phyloP scores from a whole-genome alignment of 2,797 vertebrate genomes.

The Enteromius radiatus region DNA sequence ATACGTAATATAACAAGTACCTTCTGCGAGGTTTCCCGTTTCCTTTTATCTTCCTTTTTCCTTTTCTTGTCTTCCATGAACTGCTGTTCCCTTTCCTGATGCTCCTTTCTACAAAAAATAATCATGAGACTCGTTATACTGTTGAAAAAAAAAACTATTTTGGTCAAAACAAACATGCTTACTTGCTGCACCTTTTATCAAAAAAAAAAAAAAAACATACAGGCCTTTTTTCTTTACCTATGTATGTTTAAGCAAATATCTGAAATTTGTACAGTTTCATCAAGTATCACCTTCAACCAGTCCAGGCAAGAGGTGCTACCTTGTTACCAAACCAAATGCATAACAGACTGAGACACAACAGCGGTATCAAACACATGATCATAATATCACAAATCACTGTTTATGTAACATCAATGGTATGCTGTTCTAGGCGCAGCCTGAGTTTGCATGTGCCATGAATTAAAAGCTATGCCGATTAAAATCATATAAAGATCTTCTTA shows the following conservation, averaged over 20 bases:
- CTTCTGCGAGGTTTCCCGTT: constrained; percentile 99
- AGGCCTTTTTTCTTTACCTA: background rate
- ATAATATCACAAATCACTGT: background rate
- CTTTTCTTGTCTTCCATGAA: constrained; percentile 99
- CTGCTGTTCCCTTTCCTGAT: constrained; percentile 98
- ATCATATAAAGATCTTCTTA: background rate
- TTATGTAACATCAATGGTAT: background rate
- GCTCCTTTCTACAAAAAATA: constrained; percentile 81
- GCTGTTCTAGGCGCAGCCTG: background rate
- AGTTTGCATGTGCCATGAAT: background rate
- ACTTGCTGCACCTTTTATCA: background rate
- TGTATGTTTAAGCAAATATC: background rate
- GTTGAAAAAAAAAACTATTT: background rate
- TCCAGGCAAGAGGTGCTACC: background rate
- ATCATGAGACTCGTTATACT: background rate
- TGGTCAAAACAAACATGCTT: background rate
- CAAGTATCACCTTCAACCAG: background rate
- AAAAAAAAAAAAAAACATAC: background rate
- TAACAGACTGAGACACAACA: background rate
- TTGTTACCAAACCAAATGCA: constrained; percentile 23
- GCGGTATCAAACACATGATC: background rate
- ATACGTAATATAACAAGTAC: constrained; percentile 68
- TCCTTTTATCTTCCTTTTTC: constrained; percentile 99
- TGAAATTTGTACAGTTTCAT: background rate
- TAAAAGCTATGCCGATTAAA: background rate